A percentile compares a stretch with the other conserved stretches of the same genome.
phyloP scores from a whole-genome alignment of 2,888 invertebrate genomes.

The Heliconius cydno region DNA sequence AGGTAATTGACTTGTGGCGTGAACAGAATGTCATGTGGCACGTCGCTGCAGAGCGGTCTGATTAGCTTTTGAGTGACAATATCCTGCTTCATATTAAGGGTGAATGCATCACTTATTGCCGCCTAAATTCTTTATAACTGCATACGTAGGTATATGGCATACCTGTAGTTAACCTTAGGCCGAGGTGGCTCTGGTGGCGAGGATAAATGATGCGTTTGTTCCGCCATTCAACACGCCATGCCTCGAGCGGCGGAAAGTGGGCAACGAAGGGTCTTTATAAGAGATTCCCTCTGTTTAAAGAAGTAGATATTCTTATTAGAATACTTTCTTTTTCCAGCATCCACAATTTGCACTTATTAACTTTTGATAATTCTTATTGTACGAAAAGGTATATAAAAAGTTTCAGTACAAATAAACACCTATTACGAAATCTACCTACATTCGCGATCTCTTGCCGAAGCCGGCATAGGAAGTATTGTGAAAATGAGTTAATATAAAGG shows the following conservation, averaged over 20 bases:
- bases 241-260: too few relatives aligned
- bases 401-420: neutral
- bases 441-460: neutral
- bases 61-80: constrained; percentile 29
- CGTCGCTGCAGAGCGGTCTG: constrained; percentile 23
- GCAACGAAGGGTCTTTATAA: too few relatives aligned
- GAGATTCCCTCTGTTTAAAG: too few relatives aligned
- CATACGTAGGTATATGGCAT: neutral
- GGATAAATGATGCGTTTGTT: too few relatives aligned
- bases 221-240: too few relatives aligned
- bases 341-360: neutral
- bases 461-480: too few relatives aligned
- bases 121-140: constrained; percentile 2
- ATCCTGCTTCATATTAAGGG: constrained; percentile 23
- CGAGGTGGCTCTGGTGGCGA: too few relatives aligned
- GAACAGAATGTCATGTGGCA: constrained; percentile 27
- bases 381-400: neutral
- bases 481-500: too few relatives aligned
- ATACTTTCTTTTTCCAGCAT: too few relatives aligned
- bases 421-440: too few relatives aligned
- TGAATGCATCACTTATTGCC: constrained; percentile 16
- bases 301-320: too few relatives aligned
- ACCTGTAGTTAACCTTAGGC: too few relatives aligned
- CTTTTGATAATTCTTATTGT: neutral
- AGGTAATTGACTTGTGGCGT: constrained; percentile 27